phyloP scores from a whole-genome alignment of 30 jellyfish, hydroid and myxozoan genomes.

The Rhopilema esculentum region DNA sequence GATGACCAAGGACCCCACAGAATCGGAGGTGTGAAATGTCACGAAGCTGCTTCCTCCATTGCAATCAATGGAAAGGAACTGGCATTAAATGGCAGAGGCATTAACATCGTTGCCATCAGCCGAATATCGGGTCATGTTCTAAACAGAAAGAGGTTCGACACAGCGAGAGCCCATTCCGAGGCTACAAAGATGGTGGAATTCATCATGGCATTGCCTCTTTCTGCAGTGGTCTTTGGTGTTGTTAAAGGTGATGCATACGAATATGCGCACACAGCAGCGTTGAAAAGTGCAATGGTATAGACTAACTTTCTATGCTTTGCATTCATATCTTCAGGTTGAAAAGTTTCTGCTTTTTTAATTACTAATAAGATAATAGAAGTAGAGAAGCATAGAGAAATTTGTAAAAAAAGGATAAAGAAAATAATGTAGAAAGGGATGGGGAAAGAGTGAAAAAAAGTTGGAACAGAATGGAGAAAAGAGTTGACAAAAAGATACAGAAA shows the following conservation, averaged over 20 bases:
- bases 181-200: slow-evolving; percentile 38
- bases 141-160: slow-evolving; percentile 40
- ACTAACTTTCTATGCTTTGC: neutral
- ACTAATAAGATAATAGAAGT: too few species aligned
- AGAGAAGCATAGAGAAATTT: too few species aligned
- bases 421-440: too few species aligned
- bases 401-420: too few species aligned
- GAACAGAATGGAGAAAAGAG: too few species aligned
- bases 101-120: slow-evolving; percentile 65
- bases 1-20: slow-evolving; percentile 49
- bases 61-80: slow-evolving; percentile 47
- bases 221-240: slow-evolving; percentile 45
- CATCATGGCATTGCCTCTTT: slow-evolving; percentile 13
- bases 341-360: too few species aligned
- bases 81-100: slow-evolving; percentile 51
- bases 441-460: too few species aligned
- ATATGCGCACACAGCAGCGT: neutral
- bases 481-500: too few species aligned
- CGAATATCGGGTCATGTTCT: slow-evolving; percentile 44
- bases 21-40: slow-evolving; percentile 3
- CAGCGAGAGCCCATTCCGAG: slow-evolving; percentile 41
- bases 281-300: slow-evolving; percentile 48
- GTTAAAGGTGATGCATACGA: slow-evolving; percentile 48
- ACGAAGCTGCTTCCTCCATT: slow-evolving; percentile 28
- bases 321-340: too few species aligned